Conservation (phyloP, 2,797 vertebrate genomes). For the Myripristis murdjan region DNA sequence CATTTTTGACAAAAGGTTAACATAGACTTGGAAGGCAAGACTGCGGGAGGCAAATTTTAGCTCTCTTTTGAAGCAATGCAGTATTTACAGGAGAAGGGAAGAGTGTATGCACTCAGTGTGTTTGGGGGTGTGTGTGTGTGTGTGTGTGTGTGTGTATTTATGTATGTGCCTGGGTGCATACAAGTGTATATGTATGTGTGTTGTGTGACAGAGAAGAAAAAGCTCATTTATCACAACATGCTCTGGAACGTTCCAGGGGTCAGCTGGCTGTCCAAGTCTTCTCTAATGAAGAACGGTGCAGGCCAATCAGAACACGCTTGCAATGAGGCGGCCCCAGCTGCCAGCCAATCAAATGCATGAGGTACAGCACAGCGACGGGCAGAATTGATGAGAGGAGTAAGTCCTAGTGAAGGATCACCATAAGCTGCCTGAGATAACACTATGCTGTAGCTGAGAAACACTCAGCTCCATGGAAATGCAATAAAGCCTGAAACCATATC, state of each 20-base stretch:
- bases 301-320: slow-evolving; percentile 77
- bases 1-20: slow-evolving; percentile 45
- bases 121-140: background rate
- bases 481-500: slow-evolving; percentile 74
- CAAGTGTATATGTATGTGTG: slow-evolving; percentile 26
- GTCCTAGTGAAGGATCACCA: slow-evolving; percentile 80
- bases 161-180: slow-evolving; percentile 1
- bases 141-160: slow-evolving; percentile 6
- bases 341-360: slow-evolving; percentile 71
- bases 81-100: slow-evolving; percentile 13
- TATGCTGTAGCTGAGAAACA: slow-evolving; percentile 55
- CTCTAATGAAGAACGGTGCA: slow-evolving; percentile 81
- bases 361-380: slow-evolving; percentile 67
- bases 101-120: slow-evolving; percentile 16
- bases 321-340: slow-evolving; percentile 43
- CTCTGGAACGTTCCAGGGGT: slow-evolving; percentile 80
- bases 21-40: slow-evolving; percentile 31
- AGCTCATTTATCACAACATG: slow-evolving; percentile 85
- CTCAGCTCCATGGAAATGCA: slow-evolving; percentile 78
- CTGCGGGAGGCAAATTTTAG: slow-evolving; percentile 31
- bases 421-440: slow-evolving; percentile 79
- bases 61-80: slow-evolving; percentile 32
- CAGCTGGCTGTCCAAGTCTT: slow-evolving; percentile 74
- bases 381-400: slow-evolving; percentile 82
- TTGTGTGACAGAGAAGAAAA: slow-evolving; percentile 54